Evolutionary conservation across 2,888 invertebrate species (phyloP).

Genomic region (Dusona sp.): DNA sequence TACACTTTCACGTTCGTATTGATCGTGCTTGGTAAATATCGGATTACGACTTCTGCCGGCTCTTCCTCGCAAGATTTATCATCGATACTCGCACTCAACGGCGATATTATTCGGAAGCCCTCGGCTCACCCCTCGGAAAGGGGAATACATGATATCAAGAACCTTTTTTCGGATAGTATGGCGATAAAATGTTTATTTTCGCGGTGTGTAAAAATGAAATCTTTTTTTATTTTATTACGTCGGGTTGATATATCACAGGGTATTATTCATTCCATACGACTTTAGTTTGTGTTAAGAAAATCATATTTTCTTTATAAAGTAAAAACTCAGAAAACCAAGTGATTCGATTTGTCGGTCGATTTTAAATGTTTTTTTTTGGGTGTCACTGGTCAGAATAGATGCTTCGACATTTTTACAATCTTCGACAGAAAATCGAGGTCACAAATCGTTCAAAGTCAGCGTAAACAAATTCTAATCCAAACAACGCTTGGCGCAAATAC

Average conservation of each 20-base stretch:
- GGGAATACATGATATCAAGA: background rate
- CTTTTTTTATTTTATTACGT: background rate
- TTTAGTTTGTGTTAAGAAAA: background rate
- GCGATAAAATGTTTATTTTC: background rate
- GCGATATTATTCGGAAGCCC: background rate
- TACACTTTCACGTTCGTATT: background rate
- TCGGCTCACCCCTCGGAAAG: background rate
- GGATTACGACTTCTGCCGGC: background rate
- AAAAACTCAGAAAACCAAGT: background rate
- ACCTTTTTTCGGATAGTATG: background rate
- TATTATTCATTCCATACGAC: background rate
- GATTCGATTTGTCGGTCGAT: background rate
- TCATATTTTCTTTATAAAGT: background rate
- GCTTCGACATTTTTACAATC: background rate
- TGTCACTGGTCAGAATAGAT: background rate
- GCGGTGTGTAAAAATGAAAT: background rate
- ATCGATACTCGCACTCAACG: background rate
- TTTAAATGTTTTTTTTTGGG: background rate
- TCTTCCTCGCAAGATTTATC: background rate
- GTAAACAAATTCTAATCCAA: background rate
- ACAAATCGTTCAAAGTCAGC: background rate
- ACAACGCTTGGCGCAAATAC: background rate
- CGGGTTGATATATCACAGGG: background rate
- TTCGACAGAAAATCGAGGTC: background rate
- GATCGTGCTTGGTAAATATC: constrained; percentile 4